These are phyloP conservation scores for Menidia menidia DNA, from an alignment of 2,797 vertebrate genomes.

Conservation along the genomic window DNA sequence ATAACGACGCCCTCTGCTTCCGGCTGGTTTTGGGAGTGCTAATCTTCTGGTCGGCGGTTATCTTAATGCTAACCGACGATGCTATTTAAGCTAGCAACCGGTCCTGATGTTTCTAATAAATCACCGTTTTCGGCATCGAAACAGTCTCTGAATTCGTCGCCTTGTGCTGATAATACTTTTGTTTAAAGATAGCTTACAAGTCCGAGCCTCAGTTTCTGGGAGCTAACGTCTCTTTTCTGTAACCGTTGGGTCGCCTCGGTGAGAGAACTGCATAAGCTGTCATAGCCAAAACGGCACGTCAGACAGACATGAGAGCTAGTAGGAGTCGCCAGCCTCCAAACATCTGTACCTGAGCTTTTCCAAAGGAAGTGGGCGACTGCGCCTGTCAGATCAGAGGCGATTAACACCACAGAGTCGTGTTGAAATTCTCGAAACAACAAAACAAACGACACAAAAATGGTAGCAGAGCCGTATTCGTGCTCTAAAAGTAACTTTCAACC, in stretches of 20 bases:
- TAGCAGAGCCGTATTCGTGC: not conserved
- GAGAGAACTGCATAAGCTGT: constrained; percentile 30
- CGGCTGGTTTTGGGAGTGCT: constrained; percentile 10
- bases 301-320: constrained; percentile 31
- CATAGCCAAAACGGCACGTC: constrained; percentile 31
- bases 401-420: not conserved
- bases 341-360: constrained; percentile 58
- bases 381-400: constrained; percentile 26
- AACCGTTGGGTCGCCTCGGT: constrained; percentile 22
- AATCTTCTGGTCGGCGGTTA: constrained; percentile 19
- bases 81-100: constrained; percentile 38
- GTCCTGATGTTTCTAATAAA: constrained; percentile 1
- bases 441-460: not conserved
- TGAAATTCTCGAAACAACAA: not conserved
- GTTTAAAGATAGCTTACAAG: not conserved
- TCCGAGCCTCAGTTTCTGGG: not conserved
- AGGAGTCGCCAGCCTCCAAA: constrained; percentile 31
- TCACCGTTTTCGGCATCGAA: not conserved
- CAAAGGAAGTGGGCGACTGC: constrained; percentile 52
- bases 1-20: not conserved
- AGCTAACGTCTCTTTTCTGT: not conserved
- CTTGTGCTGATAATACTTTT: not conserved
- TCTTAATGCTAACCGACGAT: constrained; percentile 26
- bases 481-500: constrained; percentile 1
- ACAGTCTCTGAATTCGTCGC: not conserved